Percentiles rank a stretch among this genome's conserved stretches.
Conservation (phyloP, 2,888 invertebrate species). For the Chirona hameri region DNA sequence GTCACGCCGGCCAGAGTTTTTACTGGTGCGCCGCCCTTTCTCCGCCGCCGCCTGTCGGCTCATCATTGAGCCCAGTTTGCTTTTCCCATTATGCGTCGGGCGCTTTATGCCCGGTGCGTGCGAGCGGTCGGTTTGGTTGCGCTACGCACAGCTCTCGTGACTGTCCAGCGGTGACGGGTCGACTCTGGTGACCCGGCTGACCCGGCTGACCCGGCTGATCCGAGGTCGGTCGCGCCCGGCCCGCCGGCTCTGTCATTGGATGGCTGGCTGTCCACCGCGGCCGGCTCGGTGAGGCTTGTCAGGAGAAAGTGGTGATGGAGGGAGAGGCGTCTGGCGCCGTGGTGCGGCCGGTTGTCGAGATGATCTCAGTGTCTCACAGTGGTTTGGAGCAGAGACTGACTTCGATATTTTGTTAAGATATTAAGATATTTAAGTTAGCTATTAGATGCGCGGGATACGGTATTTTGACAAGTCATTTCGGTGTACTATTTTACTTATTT, state of each 20-base stretch:
- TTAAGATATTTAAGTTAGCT: too few relatives aligned
- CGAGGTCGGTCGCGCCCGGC: not conserved
- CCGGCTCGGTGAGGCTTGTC: too few relatives aligned
- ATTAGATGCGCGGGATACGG: too few relatives aligned
- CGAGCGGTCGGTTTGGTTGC: not conserved
- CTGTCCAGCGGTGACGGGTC: not conserved
- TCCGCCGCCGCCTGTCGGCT: not conserved
- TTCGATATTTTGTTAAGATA: too few relatives aligned
- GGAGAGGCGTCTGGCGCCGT: not conserved
- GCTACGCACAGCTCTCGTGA: constrained; percentile 25
- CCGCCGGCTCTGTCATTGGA: not conserved
- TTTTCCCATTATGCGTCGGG: constrained; percentile 11
- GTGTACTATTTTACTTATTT: too few relatives aligned
- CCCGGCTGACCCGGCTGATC: not conserved
- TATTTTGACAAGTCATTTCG: too few relatives aligned
- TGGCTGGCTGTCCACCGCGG: too few relatives aligned
- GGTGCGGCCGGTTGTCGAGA: not conserved
- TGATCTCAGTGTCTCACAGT: too few relatives aligned
- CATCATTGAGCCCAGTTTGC: not conserved
- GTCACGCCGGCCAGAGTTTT: not conserved
- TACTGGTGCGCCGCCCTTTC: not conserved
- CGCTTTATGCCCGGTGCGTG: constrained; percentile 12
- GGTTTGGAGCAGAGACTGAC: too few relatives aligned
- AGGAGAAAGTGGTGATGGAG: not conserved
- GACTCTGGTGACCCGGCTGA: not conserved